Evolutionary conservation across 2,888 invertebrate species (phyloP).

Genomic region (Lasioglossum calceatum): DNA sequence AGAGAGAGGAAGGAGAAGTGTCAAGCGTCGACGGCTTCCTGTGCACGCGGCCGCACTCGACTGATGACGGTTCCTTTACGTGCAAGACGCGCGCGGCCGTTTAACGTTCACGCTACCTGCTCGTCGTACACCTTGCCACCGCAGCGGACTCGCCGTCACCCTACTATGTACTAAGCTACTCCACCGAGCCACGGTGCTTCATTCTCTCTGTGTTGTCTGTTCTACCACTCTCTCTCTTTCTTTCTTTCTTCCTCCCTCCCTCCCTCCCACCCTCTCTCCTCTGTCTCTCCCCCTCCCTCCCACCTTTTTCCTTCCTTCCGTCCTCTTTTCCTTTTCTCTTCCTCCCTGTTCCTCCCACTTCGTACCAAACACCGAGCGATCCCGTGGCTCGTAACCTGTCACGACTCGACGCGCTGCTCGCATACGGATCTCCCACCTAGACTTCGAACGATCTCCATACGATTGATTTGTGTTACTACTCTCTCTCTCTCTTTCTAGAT

Average conservation of each 20-base stretch:
- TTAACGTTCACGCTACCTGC: slow-evolving; percentile 63
- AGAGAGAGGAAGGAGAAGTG: slow-evolving; percentile 43
- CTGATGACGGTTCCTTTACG: slow-evolving; percentile 44
- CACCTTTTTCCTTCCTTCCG: slow-evolving; percentile 30
- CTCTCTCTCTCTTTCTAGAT: not conserved
- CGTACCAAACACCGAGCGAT: slow-evolving; percentile 2
- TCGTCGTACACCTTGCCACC: slow-evolving; percentile 36
- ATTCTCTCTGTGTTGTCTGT: slow-evolving; percentile 39
- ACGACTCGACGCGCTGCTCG: slow-evolving; percentile 41
- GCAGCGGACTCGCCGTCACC: slow-evolving; percentile 31
- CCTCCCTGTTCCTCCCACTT: slow-evolving; percentile 36
- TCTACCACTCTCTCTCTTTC: slow-evolving; percentile 17
- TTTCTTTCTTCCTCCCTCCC: slow-evolving; percentile 20
- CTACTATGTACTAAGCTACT: slow-evolving; percentile 31
- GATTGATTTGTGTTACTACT: not conserved
- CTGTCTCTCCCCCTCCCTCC: slow-evolving; percentile 28
- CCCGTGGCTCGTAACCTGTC: slow-evolving; percentile 48
- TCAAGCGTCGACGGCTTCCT: slow-evolving; percentile 41
- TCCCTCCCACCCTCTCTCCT: slow-evolving; percentile 27
- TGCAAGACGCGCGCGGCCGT: slow-evolving; percentile 39
- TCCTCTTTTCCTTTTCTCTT: slow-evolving; percentile 5
- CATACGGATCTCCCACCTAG: slow-evolving; percentile 47
- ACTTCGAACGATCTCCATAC: slow-evolving; percentile 15
- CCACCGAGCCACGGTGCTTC: slow-evolving; percentile 45
- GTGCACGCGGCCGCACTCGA: slow-evolving; percentile 66